Conservation (phyloP, 1,140 invertebrate species). For the Euborellia annulipes region DNA sequence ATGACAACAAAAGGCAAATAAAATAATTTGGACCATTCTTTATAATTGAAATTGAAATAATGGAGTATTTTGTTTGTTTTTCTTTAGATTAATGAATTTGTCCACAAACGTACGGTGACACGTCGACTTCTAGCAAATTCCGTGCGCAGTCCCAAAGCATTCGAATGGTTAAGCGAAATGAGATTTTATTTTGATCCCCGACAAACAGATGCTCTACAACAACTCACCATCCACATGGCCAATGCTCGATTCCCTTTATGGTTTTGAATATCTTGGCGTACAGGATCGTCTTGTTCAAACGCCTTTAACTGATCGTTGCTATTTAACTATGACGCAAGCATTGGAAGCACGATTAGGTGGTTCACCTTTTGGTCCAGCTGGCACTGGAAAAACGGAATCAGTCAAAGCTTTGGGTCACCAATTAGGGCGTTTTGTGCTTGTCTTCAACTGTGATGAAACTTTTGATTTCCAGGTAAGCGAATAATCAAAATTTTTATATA, state of each 20-base stretch:
- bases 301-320: slow-evolving; percentile 94
- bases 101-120: slow-evolving; percentile 95
- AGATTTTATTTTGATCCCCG: slow-evolving; percentile 96
- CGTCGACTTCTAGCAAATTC: slow-evolving; percentile 70
- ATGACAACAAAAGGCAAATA: too few relatives aligned
- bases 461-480: slow-evolving; percentile 92
- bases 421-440: slow-evolving; percentile 92
- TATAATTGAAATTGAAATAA: too few relatives aligned
- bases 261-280: slow-evolving; percentile 97
- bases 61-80: too few relatives aligned
- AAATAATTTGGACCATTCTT: too few relatives aligned
- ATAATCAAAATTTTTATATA: too few relatives aligned
- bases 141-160: slow-evolving; percentile 72
- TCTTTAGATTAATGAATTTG: slow-evolving; percentile 90
- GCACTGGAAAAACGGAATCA: slow-evolving; percentile 98
- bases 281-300: slow-evolving; percentile 97
- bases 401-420: slow-evolving; percentile 99
- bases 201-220: slow-evolving; percentile 83
- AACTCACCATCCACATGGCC: slow-evolving; percentile 97
- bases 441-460: slow-evolving; percentile 99
- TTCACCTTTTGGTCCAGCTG: slow-evolving; percentile 91
- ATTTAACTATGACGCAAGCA: slow-evolving; percentile 98
- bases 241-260: slow-evolving; percentile 98
- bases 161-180: slow-evolving; percentile 98
- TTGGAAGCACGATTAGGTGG: slow-evolving; percentile 89